phyloP scores from a whole-genome alignment of 23 tunicate genomes.

The Trididemnum miniatum region DNA sequence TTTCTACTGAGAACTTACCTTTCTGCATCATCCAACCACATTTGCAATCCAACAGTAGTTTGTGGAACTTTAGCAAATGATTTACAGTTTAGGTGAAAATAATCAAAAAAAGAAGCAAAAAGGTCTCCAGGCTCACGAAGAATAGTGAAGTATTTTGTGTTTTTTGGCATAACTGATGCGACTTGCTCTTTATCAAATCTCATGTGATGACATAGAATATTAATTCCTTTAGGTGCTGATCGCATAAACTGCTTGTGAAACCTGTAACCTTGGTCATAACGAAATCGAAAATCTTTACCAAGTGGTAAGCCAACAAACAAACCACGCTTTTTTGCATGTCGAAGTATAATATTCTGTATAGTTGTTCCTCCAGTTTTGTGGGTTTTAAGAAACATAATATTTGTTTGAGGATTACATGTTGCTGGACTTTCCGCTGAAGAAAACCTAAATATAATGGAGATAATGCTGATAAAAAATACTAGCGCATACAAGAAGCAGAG shows the following conservation, averaged over 20 bases:
- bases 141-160: constrained; percentile 46
- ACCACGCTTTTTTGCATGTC: constrained; percentile 55
- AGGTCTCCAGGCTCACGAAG: constrained; percentile 44
- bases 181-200: constrained; percentile 33
- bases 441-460: no score
- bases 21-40: constrained; percentile 17
- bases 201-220: constrained; percentile 69
- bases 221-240: constrained; percentile 4
- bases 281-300: constrained; percentile 40
- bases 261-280: constrained; percentile 33
- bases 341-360: constrained; percentile 70
- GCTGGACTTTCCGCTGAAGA: no score
- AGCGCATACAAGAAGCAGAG: no score
- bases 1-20: no score
- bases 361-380: constrained; percentile 90
- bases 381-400: constrained; percentile 77
- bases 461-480: no score
- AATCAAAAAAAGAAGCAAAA: constrained; percentile 53
- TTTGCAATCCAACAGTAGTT: constrained; percentile 6
- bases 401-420: constrained; percentile 51
- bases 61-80: constrained; percentile 35
- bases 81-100: constrained; percentile 28
- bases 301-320: constrained; percentile 64
- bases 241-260: constrained; percentile 42
- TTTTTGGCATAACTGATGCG: constrained; percentile 29